Evolutionary conservation across 1,140 invertebrate species (phyloP).

Genomic region (Caerostris darwini): DNA sequence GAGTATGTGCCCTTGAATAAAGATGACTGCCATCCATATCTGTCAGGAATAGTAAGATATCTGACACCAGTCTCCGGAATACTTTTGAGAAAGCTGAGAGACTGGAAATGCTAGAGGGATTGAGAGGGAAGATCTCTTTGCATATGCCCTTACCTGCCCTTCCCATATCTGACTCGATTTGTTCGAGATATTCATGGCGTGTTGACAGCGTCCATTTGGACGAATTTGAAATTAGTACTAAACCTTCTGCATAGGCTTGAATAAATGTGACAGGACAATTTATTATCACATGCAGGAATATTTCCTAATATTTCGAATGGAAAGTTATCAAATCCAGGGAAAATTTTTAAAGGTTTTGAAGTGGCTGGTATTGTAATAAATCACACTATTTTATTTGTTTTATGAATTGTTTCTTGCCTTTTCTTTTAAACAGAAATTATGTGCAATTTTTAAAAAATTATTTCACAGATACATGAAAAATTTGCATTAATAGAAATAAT

Average conservation of each 20-base stretch:
- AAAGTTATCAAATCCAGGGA: not conserved
- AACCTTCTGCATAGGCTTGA: not conserved
- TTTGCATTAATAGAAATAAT: too few relatives aligned
- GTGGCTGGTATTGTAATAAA: not conserved
- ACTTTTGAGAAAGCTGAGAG: conserved; percentile 18
- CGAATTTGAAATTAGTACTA: not conserved
- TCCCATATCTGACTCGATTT: not conserved
- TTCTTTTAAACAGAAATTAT: too few relatives aligned
- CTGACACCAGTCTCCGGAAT: conserved; percentile 16
- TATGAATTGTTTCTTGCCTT: too few relatives aligned
- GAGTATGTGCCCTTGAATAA: conserved; percentile 50
- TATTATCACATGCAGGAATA: not conserved
- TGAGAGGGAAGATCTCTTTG: not conserved
- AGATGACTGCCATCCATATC: conserved; percentile 53
- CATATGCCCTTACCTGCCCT: not conserved
- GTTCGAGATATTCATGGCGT: not conserved
- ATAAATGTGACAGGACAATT: conserved; percentile 4
- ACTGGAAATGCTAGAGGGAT: not conserved
- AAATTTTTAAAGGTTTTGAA: not conserved
- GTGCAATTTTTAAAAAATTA: too few relatives aligned
- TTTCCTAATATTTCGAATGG: not conserved
- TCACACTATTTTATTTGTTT: too few relatives aligned
- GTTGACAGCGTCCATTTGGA: conserved; percentile 19
- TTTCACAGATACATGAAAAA: too few relatives aligned
- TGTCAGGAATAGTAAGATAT: conserved; percentile 55